Percentiles rank a stretch among this genome's conserved stretches.
Conservation (phyloP, 1,140 invertebrate species). For the Drosophila simulans region DNA sequence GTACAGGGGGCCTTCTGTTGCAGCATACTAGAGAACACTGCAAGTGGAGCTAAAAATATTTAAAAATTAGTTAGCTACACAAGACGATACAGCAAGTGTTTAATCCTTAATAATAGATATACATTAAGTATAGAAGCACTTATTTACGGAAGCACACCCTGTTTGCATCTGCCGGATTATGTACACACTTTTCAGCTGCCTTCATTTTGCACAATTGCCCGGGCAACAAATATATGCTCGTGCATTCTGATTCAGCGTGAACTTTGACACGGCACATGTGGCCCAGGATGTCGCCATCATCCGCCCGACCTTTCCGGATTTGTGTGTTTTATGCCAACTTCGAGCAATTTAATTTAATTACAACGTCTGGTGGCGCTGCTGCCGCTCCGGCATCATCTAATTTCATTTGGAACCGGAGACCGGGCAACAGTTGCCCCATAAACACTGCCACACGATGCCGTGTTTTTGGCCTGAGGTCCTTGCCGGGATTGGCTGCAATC, state of each 20-base stretch:
- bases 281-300: slow-evolving; percentile 12
- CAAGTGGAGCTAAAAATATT: neutral
- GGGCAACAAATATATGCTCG: slow-evolving; percentile 56
- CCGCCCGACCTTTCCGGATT: slow-evolving; percentile 5
- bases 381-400: slow-evolving; percentile 57
- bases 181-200: slow-evolving; percentile 53
- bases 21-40: neutral
- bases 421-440: slow-evolving; percentile 38
- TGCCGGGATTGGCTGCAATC: slow-evolving; percentile 43
- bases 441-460: slow-evolving; percentile 54
- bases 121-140: neutral
- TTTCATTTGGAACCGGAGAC: slow-evolving; percentile 53
- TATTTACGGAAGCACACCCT: slow-evolving; percentile 5
- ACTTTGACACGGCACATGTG: slow-evolving; percentile 67
- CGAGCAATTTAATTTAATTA: slow-evolving; percentile 77
- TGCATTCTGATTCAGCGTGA: slow-evolving; percentile 51
- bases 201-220: slow-evolving; percentile 67
- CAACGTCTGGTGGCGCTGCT: slow-evolving; percentile 47
- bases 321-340: slow-evolving; percentile 60
- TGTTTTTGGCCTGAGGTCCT: slow-evolving; percentile 54
- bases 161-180: slow-evolving; percentile 29
- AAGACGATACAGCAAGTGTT: too few relatives aligned
- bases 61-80: neutral
- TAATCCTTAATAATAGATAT: too few relatives aligned
- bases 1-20: slow-evolving; percentile 13